Base-by-base conservation (phyloP, 2,888 invertebrate genomes). In the Tachystola acroxantha region DNA sequence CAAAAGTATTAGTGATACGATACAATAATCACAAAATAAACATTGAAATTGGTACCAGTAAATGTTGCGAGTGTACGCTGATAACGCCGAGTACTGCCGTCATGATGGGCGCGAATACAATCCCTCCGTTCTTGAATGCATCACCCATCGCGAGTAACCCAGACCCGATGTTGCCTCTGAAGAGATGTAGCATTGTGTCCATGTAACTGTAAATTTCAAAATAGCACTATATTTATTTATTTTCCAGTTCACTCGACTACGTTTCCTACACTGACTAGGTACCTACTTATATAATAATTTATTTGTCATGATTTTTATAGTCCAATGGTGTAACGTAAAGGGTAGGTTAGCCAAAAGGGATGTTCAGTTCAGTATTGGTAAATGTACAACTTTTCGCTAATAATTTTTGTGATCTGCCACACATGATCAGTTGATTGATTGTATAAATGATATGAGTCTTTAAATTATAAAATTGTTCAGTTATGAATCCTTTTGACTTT, bases 81-180 rank as follows among this genome's bases (percentile, higher is more conserved):
- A 97, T 91, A 31, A 95, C 46, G 2, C 96, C 98, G 10, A 99
- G 91, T 5, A 94, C 40, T 0, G 94, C 84, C 0, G 97, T 92
- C 36, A 95, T 90, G 31, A 93, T 76, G 7, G 96, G 91, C 0
- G 95, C 95, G 40, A 96, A 90, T 42, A 95, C 65, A 1, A 99
- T 81, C 5, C 99, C 99, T 11, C 97, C 95, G 73, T 98, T 95
- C 70, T 91, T 94, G 68, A 97, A 95, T 0, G 97, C 98, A 67
- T 96, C 93, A 5, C 98, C 98, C 92, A 99, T 94, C 1, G 98
- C 98, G 61, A 98, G 92, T 48, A 98, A 91, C 0, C 98, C 99
- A 0, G 98, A 96, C 19, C 99, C 98, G 41, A 99, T 93, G 84
- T 98, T 98, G 9, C 97, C 98, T 70, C 97, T 96, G 66, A 98